These are phyloP conservation scores for Lagocephalus sceleratus DNA, from an alignment of 2,797 vertebrate genomes.

Conservation along the genomic window DNA sequence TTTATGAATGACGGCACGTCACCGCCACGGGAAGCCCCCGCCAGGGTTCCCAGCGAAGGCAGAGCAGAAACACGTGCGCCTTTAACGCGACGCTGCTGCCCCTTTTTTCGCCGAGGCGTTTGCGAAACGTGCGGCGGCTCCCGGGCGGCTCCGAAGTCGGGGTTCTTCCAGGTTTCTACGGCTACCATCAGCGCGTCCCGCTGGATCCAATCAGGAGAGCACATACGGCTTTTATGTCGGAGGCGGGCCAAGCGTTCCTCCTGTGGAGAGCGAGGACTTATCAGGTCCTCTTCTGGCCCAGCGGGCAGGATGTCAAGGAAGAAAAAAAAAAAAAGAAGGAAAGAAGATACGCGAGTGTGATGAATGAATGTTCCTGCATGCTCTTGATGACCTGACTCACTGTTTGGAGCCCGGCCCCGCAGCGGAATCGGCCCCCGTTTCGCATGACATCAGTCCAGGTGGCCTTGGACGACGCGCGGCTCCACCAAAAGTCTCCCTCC, in stretches of 20 bases:
- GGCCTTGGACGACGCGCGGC: conserved; percentile 11
- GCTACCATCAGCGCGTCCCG: conserved; percentile 42
- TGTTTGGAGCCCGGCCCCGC: not conserved
- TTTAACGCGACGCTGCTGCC: conserved; percentile 14
- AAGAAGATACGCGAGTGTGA: not conserved
- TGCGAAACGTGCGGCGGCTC: conserved; percentile 20
- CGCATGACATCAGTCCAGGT: conserved; percentile 23
- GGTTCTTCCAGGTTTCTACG: conserved; percentile 16
- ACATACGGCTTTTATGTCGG: conserved; percentile 40
- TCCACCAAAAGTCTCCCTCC: conserved; percentile 5
- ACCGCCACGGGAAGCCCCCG: conserved; percentile 31
- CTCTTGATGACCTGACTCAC: conserved; percentile 12
- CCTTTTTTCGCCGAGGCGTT: conserved; percentile 24
- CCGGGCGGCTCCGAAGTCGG: too few relatives aligned
- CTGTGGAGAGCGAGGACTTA: conserved; percentile 53
- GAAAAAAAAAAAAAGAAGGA: too few relatives aligned
- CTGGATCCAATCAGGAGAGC: conserved; percentile 62
- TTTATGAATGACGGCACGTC: conserved; percentile 10
- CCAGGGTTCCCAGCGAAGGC: conserved; percentile 12
- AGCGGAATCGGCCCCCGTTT: conserved; percentile 7
- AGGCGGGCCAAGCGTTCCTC: conserved; percentile 46
- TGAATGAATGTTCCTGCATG: conserved; percentile 29
- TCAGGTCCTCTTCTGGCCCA: conserved; percentile 54
- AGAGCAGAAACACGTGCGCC: conserved; percentile 23
- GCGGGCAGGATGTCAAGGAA: conserved; percentile 57